A percentile compares a stretch with the other conserved stretches of the same genome.
Conservation (phyloP, 2,888 invertebrate species). For the Cistogaster globosa region DNA sequence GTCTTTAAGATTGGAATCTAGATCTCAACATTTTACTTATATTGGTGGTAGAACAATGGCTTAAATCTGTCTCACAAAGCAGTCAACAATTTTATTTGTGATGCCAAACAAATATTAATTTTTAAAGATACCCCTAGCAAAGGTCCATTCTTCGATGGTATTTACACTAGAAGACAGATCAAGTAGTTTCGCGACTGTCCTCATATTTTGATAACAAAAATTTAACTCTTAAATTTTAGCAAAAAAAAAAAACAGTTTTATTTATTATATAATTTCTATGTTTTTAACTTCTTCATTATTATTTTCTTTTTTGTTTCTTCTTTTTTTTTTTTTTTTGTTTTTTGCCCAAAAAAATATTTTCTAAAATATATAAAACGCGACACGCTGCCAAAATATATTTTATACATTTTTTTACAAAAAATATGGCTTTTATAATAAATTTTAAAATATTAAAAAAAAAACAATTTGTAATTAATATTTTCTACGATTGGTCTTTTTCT, state of each 20-base stretch:
- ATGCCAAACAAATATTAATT: too few relatives aligned
- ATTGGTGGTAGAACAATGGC: too few relatives aligned
- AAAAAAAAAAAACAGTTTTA: neutral
- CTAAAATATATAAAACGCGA: neutral
- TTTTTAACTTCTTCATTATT: neutral
- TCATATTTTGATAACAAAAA: too few relatives aligned
- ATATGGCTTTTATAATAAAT: conserved; percentile 38
- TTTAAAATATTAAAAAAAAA: conserved; percentile 29
- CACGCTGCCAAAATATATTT: conserved; percentile 8
- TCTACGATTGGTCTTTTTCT: conserved; percentile 79
- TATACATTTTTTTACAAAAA: neutral
- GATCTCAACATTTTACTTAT: too few relatives aligned
- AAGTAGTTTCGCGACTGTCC: too few relatives aligned
- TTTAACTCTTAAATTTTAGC: too few relatives aligned
- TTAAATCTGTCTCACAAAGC: too few relatives aligned
- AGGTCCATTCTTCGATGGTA: too few relatives aligned
- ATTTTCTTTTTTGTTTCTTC: neutral
- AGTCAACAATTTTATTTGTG: too few relatives aligned
- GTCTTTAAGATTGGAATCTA: too few relatives aligned
- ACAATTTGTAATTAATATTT: conserved; percentile 61
- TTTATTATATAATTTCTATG: neutral
- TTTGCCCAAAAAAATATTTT: conserved; percentile 5
- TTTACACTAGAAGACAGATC: too few relatives aligned
- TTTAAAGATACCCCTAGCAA: too few relatives aligned
- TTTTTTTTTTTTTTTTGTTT: conserved; percentile 9